Evolutionary conservation across 1,140 invertebrate genomes (phyloP).

Genomic region (Zaprionus vittiger): DNA sequence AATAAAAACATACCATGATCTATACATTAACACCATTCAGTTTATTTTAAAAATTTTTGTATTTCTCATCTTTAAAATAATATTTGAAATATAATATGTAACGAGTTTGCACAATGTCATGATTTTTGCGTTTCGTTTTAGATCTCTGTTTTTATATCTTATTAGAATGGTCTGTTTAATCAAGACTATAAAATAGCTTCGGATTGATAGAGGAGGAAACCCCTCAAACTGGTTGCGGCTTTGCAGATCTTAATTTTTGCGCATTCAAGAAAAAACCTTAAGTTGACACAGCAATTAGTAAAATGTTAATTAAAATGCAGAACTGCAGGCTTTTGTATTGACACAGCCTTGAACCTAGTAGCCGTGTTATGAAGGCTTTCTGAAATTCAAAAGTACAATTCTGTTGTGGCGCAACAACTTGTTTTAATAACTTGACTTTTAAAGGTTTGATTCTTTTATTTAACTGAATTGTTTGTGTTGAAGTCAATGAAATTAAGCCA

Average conservation of each 20-base stretch:
- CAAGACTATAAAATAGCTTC: slow-evolving; percentile 41
- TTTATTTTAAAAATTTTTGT: no score
- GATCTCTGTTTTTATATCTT: neutral
- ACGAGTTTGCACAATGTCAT: neutral
- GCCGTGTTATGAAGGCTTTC: slow-evolving; percentile 42
- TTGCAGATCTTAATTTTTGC: slow-evolving; percentile 56
- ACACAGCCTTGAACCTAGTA: slow-evolving; percentile 25
- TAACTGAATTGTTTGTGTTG: no score
- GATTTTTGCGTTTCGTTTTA: neutral
- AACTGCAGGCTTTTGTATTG: slow-evolving; percentile 37
- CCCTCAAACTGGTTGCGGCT: slow-evolving; percentile 59
- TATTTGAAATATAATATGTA: no score
- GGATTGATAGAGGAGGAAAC: slow-evolving; percentile 10
- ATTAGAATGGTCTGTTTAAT: slow-evolving; percentile 23
- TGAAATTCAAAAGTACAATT: slow-evolving; percentile 22
- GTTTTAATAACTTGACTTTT: slow-evolving; percentile 1
- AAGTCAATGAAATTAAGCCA: no score
- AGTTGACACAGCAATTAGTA: slow-evolving; percentile 57
- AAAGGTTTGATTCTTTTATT: neutral
- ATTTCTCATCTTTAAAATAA: no score
- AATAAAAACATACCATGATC: no score
- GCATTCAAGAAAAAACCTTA: slow-evolving; percentile 43
- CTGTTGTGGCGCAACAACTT: neutral
- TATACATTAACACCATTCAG: no score
- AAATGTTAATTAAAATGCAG: slow-evolving; percentile 65